A percentile compares a stretch with the other conserved stretches of the same genome.
Evolutionary conservation across 1,140 invertebrate species (phyloP).

Genomic region (Drosophila sechellia): DNA sequence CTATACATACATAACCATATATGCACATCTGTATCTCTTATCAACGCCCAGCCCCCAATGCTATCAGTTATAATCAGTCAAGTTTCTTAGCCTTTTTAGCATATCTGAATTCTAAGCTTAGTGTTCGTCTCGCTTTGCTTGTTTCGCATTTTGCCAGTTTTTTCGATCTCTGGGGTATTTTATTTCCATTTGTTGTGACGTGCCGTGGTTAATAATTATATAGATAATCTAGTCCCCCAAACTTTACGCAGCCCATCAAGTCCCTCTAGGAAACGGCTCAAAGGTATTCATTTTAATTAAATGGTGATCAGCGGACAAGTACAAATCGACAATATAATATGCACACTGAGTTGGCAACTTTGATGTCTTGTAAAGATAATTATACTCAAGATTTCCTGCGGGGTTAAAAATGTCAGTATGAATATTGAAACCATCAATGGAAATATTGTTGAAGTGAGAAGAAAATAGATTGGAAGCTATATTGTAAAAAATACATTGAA

Average conservation of each 20-base stretch:
- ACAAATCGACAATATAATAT: slow-evolving; percentile 8
- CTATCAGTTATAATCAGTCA: slow-evolving; percentile 39
- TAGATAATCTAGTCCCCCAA: slow-evolving; percentile 44
- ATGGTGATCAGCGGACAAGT: slow-evolving; percentile 9
- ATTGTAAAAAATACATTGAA: too few relatives aligned
- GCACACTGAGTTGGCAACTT: slow-evolving; percentile 3
- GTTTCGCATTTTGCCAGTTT: slow-evolving; percentile 29
- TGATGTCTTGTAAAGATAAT: background rate
- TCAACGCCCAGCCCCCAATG: slow-evolving; percentile 1
- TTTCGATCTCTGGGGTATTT: slow-evolving; percentile 30
- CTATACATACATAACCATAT: background rate
- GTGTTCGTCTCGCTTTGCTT: slow-evolving; percentile 54
- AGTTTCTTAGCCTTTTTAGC: slow-evolving; percentile 71
- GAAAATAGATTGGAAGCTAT: background rate
- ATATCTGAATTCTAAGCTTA: slow-evolving; percentile 77
- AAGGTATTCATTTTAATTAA: slow-evolving; percentile 28
- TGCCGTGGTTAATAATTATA: slow-evolving; percentile 79
- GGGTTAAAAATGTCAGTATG: slow-evolving; percentile 3
- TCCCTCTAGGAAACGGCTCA: slow-evolving; percentile 48
- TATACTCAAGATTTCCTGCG: background rate
- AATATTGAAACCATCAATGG: background rate
- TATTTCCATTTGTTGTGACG: slow-evolving; percentile 74
- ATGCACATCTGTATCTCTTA: slow-evolving; percentile 7
- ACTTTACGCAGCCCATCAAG: slow-evolving; percentile 37
- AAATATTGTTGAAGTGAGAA: background rate